Evolutionary conservation across 2,888 invertebrate species (phyloP).

Genomic region (Erebia epiphron): DNA sequence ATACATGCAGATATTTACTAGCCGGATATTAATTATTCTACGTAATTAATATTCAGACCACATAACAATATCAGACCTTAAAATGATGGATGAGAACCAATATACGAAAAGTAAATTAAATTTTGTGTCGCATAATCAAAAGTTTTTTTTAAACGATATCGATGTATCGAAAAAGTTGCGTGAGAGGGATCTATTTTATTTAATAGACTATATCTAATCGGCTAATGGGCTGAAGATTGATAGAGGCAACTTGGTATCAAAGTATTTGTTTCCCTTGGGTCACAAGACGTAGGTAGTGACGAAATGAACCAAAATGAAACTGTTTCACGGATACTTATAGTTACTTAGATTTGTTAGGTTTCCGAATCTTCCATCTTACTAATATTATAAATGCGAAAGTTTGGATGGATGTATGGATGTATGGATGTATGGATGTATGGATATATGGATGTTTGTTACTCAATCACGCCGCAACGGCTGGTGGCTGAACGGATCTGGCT

Average conservation of each 20-base stretch:
- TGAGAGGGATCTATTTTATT: slow-evolving; percentile 66
- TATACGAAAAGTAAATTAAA: slow-evolving; percentile 53
- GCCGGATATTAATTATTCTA: no score
- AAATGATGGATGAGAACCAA: slow-evolving; percentile 62
- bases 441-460: no score
- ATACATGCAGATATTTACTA: no score
- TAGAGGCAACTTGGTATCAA: slow-evolving; percentile 60
- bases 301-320: slow-evolving; percentile 26
- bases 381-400: no score
- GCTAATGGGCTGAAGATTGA: slow-evolving; percentile 72
- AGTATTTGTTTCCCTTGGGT: slow-evolving; percentile 43
- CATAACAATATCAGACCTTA: slow-evolving; percentile 18
- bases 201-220: slow-evolving; percentile 71
- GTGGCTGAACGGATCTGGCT: no score
- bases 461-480: no score
- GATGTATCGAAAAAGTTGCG: slow-evolving; percentile 50
- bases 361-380: background rate
- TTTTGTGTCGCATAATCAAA: slow-evolving; percentile 48
- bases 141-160: slow-evolving; percentile 39
- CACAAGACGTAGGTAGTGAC: background rate
- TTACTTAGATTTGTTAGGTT: background rate
- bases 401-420: no score
- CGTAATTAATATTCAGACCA: no score
- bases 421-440: no score
- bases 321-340: slow-evolving; percentile 3